Conservation (phyloP, 2,113 vertebrate species). For the Zootoca vivipara region DNA sequence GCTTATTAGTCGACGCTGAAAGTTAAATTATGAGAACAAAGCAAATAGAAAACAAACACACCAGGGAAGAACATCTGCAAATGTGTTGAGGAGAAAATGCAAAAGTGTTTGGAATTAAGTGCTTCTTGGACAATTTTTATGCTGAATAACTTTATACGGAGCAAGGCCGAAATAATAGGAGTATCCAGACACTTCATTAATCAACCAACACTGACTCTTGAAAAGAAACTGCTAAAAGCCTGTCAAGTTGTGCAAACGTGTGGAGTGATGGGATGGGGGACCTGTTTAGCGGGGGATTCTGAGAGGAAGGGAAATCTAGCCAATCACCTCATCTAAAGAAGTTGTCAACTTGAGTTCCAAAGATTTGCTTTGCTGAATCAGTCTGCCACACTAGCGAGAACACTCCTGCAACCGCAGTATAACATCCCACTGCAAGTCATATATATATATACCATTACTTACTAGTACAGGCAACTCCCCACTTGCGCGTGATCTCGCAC, state of each 20-base stretch:
- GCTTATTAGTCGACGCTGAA: conserved; percentile 5
- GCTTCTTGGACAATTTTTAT: neutral
- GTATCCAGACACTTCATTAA: neutral
- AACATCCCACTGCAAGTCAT: neutral
- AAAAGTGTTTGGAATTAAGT: conserved; percentile 14
- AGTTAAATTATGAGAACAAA: conserved; percentile 1
- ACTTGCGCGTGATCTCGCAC: too few relatives aligned
- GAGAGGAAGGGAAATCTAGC: neutral
- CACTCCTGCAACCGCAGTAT: neutral
- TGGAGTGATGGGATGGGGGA: too few relatives aligned
- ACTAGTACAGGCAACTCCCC: too few relatives aligned
- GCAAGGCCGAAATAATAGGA: neutral
- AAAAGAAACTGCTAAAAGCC: neutral
- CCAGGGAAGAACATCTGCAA: conserved; percentile 11
- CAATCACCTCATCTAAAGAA: neutral
- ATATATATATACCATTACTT: neutral
- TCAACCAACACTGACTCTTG: neutral
- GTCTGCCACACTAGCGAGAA: neutral
- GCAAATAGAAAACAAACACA: conserved; percentile 3
- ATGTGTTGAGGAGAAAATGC: neutral
- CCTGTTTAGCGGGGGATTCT: neutral
- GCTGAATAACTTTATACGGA: neutral
- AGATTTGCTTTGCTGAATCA: neutral
- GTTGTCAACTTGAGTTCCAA: neutral
- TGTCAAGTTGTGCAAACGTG: neutral